Base-by-base conservation (phyloP, 2,113 vertebrate species). In the Diglossa brunneiventris region DNA sequence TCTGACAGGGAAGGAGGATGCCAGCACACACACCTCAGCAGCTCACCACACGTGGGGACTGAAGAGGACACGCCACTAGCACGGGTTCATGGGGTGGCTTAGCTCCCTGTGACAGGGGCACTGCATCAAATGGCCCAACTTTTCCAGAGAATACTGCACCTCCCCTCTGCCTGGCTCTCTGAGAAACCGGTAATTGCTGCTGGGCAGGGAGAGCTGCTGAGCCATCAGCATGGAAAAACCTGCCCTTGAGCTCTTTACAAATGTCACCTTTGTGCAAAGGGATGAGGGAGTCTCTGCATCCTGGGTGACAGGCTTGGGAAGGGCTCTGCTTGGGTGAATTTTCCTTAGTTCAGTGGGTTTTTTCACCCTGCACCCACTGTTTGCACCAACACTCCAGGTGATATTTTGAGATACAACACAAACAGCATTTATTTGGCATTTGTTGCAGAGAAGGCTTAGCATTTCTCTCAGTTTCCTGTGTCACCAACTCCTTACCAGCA, bases 11-110 rank as follows among this genome's bases (percentile, higher is more conserved):
- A 81, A 61, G 7, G 13, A 89, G 30, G 50, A 77, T 91, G 74
- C 22, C 78, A 87, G 81, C 41, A 49, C 62, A 52, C 79, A 70
- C n/a, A 27, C 31, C 46, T 74, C 90, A 70, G 91, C 82, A 77
- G 12, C 62, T 41, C 2, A 0, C 18, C 37, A n/a, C 2, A 1
- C 56, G 4, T 0, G 12, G 14, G 17, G 39, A 83, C 39, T 21
- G n/a, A 68, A 35, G 28, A 53, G 66, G 30, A 53, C 2, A 0
- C 6, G 44, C 4, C 66, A 72, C 53, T 7, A 58, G 58, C 22
- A 37, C 7, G 17, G 44, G 50, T 75, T 81, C 70, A 46, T 0
- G 0, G 59, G 27, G 55, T 49, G 77, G 64, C 33, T 89, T 69
- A 74, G 31, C 41, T 55, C 15, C 9, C 50, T 35, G 22, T 56